Evolutionary conservation across 2,888 invertebrate genomes (phyloP).

Genomic region (Caenorhabditis virilis): DNA sequence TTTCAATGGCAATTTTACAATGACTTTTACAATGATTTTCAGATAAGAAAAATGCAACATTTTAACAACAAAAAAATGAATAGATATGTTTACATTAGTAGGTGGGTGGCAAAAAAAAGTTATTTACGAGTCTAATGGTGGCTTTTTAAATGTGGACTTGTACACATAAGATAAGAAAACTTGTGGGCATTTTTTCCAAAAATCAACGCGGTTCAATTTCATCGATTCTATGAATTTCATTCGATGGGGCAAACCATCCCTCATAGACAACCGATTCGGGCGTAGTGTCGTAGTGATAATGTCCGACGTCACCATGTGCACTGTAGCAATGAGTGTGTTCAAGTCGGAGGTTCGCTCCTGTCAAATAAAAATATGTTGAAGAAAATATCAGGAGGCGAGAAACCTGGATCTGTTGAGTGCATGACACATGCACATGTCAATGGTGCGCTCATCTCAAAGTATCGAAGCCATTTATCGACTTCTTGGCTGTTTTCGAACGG

Average conservation of each 20-base stretch:
- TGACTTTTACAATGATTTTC: no score
- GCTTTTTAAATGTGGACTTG: no score
- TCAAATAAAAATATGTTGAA: constrained; percentile 8
- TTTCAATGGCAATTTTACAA: no score
- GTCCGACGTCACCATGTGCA: constrained; percentile 72
- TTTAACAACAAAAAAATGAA: no score
- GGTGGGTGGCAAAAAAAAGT: no score
- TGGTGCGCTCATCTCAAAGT: constrained; percentile 87
- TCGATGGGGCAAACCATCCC: constrained; percentile 84
- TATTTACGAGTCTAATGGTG: no score
- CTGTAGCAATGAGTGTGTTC: constrained; percentile 90
- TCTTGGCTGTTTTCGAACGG: constrained; percentile 79
- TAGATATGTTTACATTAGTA: no score
- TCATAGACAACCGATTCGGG: constrained; percentile 84
- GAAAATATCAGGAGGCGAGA: background rate
- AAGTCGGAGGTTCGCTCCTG: constrained; percentile 84
- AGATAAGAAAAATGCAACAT: no score
- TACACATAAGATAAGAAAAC: no score
- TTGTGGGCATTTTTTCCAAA: no score
- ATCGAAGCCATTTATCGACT: constrained; percentile 82
- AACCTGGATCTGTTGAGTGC: constrained; percentile 80
- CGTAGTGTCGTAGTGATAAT: constrained; percentile 93
- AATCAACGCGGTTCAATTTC: no score
- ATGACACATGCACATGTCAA: constrained; percentile 86
- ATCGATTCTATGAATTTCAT: constrained; percentile 74